Evolutionary conservation across 2,797 vertebrate species (phyloP), one percentile per base, ranked within the genome.

Genomic region (Gymnodraco acuticeps): DNA sequence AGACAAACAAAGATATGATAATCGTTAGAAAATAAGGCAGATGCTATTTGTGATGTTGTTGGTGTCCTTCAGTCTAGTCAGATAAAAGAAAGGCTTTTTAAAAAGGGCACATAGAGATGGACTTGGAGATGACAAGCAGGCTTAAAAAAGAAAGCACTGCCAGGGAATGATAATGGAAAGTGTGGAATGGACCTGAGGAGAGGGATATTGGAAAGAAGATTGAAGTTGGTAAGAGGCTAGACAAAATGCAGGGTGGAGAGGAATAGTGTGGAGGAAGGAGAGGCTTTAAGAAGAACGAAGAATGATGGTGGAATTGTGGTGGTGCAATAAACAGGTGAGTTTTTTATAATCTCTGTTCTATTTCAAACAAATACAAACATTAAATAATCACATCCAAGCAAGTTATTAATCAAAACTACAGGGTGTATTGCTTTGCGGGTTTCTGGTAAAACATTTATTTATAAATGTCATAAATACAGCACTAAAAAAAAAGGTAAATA

Each of bases 121-220:
- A 76, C 42, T 75, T 60, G 31, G 61, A 87, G 69, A 86, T 71
- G 77, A 81, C 67, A 66, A 82, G 65, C 41, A 64, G 60, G 27
- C n/a, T 73, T 70, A 58, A 75, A 81, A 81, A 64, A 82, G 51
- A 80, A 65, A 76, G 76, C 67, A 10, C 77, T 85, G 86, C 58
- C 70, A 87, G 78, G 76, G 84, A 87, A 92, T 79, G 89, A 91
- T 93, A 89, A 92, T 89, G 81, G 80, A 88, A 88, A 87, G 85
- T 64, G 73, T 86, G 86, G 90, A 91, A 87, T 81, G 80, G 84
- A 90, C 73, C 64, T 84, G 63, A 81, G 76, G 53, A 85, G 80
- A 80, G 73, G 77, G 86, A 86, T 90, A 89, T 86, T 91, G 85
- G 87, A 92, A 86, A 89, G 86, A 83, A 87, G 83, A 92, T 86